Conservation (phyloP, 2,797 vertebrate genomes). For the Coreius guichenoti region DNA sequence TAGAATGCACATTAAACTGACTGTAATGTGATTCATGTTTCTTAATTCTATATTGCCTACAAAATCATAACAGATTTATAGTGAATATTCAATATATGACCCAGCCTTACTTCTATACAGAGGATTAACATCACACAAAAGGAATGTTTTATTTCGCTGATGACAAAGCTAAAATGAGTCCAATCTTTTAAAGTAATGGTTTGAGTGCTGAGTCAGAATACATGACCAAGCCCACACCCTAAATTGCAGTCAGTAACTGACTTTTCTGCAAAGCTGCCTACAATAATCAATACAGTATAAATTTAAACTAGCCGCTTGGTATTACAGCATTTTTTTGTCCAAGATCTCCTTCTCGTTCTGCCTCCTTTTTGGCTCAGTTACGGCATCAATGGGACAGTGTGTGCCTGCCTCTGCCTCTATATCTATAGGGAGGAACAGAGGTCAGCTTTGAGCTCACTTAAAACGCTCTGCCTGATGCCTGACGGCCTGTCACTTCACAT, state of each 20-base stretch:
- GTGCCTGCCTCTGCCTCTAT: neutral
- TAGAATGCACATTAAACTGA: neutral
- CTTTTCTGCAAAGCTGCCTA: slow-evolving; percentile 5
- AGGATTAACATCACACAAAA: neutral
- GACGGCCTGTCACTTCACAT: slow-evolving; percentile 22
- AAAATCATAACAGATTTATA: neutral
- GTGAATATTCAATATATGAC: neutral
- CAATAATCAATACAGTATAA: slow-evolving; percentile 10
- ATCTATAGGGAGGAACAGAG: slow-evolving; percentile 34
- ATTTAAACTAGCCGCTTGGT: neutral
- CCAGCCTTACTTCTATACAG: neutral
- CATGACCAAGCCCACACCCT: neutral
- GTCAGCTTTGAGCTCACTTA: slow-evolving; percentile 40
- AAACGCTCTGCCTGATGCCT: slow-evolving; percentile 19
- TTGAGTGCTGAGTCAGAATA: slow-evolving; percentile 37
- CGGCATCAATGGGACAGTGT: slow-evolving; percentile 28
- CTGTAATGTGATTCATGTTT: neutral
- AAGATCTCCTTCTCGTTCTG: neutral
- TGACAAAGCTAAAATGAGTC: neutral
- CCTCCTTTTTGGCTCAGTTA: neutral
- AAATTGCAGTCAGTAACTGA: neutral
- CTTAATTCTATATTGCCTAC: neutral
- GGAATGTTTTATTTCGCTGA: neutral
- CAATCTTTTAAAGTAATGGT: slow-evolving; percentile 29
- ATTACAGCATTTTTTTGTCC: neutral